A percentile compares a stretch with the other conserved stretches of the same genome.
These are phyloP conservation scores for Craterocephalus amniculus DNA, from an alignment of 2,797 vertebrate species.

Conservation along the genomic window DNA sequence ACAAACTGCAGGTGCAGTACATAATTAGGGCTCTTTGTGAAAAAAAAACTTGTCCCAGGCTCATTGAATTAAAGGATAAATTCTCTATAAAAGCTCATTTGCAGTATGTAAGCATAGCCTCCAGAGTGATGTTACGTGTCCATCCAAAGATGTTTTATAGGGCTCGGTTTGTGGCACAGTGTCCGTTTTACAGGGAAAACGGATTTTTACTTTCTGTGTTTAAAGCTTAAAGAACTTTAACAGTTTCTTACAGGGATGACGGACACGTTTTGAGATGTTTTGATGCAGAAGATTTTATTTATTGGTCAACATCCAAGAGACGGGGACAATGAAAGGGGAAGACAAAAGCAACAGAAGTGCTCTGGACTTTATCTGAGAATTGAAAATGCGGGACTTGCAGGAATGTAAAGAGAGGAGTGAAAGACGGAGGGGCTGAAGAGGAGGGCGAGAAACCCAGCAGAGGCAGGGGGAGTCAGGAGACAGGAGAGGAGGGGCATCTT, in stretches of 20 bases:
- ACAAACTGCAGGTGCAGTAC: constrained; percentile 6
- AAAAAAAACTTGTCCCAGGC: constrained; percentile 16
- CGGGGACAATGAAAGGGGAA: constrained; percentile 53
- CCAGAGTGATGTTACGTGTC: constrained; percentile 50
- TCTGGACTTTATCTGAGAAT: constrained; percentile 61
- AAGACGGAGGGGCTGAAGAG: constrained; percentile 43
- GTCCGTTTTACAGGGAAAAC: background rate
- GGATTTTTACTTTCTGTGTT: constrained; percentile 14
- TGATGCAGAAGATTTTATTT: constrained; percentile 59
- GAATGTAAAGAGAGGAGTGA: constrained; percentile 56
- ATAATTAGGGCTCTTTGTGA: background rate
- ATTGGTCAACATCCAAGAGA: constrained; percentile 59
- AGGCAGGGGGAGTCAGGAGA: constrained; percentile 72
- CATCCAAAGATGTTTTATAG: constrained; percentile 19
- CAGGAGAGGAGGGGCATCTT: constrained; percentile 81
- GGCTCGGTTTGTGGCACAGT: constrained; percentile 58
- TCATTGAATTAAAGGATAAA: constrained; percentile 49
- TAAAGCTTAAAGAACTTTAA: background rate
- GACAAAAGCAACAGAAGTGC: constrained; percentile 65
- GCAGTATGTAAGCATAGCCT: constrained; percentile 57
- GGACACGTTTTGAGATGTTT: constrained; percentile 48
- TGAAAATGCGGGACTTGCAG: constrained; percentile 56
- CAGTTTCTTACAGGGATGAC: constrained; percentile 13
- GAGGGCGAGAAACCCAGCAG: constrained; percentile 65
- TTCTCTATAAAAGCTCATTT: constrained; percentile 38